Percentiles rank a stretch among this genome's conserved stretches.
phyloP scores from a whole-genome alignment of 2,797 vertebrate species.

The Florisuga fusca region DNA sequence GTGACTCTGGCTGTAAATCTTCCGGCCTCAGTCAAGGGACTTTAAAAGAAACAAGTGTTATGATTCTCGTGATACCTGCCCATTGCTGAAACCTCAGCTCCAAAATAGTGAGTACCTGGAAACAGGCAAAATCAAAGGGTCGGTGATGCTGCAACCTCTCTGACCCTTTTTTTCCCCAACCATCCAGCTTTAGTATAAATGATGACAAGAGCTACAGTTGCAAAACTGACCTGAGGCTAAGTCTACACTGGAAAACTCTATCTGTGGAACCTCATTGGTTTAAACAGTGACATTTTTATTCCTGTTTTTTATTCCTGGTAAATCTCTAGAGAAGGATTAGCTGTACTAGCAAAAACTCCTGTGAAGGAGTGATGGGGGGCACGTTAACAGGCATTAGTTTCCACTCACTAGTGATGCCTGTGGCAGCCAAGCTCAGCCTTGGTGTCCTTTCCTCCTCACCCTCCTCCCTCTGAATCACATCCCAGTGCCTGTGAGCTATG shows the following conservation, averaged over 20 bases:
- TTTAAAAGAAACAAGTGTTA: background rate
- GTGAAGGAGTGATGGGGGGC: slow-evolving; percentile 43
- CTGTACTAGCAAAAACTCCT: slow-evolving; percentile 46
- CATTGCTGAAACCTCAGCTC: background rate
- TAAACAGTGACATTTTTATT: slow-evolving; percentile 61
- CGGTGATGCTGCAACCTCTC: background rate
- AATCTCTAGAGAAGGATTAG: slow-evolving; percentile 66
- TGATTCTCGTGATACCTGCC: slow-evolving; percentile 15
- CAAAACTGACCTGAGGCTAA: slow-evolving; percentile 53
- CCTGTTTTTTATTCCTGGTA: slow-evolving; percentile 42
- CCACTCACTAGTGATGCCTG: background rate
- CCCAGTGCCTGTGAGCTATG: background rate
- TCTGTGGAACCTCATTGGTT: slow-evolving; percentile 36
- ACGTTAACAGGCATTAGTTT: slow-evolving; percentile 34
- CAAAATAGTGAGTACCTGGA: background rate
- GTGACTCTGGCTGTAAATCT: background rate
- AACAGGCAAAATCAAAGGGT: slow-evolving; percentile 25
- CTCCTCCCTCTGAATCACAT: background rate
- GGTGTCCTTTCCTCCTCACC: background rate
- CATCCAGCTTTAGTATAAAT: slow-evolving; percentile 27
- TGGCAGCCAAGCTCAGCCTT: slow-evolving; percentile 4
- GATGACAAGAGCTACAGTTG: slow-evolving; percentile 46
- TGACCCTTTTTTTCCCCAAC: background rate
- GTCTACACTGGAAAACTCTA: slow-evolving; percentile 22
- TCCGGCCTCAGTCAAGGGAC: background rate